Percentiles rank a stretch among this genome's conserved stretches.
Evolutionary conservation across 2,113 vertebrate genomes (phyloP).

Genomic region (Melospiza melodia): DNA sequence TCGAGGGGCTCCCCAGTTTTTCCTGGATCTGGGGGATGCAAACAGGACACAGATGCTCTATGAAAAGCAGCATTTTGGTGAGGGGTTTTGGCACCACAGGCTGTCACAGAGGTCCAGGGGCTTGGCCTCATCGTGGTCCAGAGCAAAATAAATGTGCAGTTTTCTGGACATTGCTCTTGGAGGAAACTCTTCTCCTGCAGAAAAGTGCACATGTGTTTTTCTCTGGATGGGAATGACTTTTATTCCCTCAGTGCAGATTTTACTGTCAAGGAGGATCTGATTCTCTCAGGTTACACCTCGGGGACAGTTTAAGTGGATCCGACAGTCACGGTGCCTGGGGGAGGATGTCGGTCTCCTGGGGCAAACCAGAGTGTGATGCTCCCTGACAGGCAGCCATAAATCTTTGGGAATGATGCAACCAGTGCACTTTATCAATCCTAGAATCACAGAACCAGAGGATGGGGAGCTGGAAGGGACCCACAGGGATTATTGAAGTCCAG

Average conservation of each 20-base stretch:
- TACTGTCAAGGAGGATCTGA: background rate
- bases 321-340: background rate
- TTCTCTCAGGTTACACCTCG: background rate
- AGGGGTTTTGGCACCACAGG: background rate
- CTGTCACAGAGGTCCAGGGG: background rate
- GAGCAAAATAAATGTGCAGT: background rate
- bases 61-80: background rate
- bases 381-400: background rate
- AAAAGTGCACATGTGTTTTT: background rate
- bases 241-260: background rate
- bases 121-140: fast-evolving
- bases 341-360: background rate
- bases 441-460: background rate
- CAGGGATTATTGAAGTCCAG: background rate
- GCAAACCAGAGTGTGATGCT: background rate
- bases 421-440: background rate
- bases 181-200: background rate
- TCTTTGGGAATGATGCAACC: background rate
- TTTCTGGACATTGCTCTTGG: background rate
- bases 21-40: background rate
- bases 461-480: background rate
- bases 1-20: background rate
- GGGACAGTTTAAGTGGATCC: background rate
- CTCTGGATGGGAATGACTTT: background rate
- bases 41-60: fast-evolving